Evolutionary conservation across 2,888 invertebrate species (phyloP), one percentile per base, ranked within the genome.

Genomic region (Ditylenchus weischeri): DNA sequence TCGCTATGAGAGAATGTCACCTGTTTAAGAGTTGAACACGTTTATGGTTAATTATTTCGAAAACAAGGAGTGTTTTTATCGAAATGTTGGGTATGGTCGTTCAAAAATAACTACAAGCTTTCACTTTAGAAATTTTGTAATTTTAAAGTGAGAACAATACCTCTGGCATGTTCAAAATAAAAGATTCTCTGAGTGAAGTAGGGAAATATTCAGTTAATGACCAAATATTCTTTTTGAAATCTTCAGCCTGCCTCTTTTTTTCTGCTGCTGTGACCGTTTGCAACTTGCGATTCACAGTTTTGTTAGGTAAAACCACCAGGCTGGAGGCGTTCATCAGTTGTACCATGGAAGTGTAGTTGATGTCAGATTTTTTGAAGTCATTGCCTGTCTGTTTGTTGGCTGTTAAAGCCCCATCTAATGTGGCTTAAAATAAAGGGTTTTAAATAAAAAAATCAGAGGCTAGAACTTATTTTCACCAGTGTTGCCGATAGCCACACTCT

Each of bases 401-500:
- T 23, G 38, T 47, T 47, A 62, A 36, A 51, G 48, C 38, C 7
- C 63, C 63, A 35, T 63, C 35, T 36, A 63, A 15, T 29, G 23
- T 21, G 23, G 63, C 63, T 63, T 8, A 57, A 63, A 36, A 49
- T 43, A 3, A 23, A 15, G 1, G 38, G 38, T 5, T 23, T 36
- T 5, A 29, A 29, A 2, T 29, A 29, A 5, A 29, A 29, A 29
- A 29, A 29, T 29, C 5, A 29, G 5, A 29, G 29, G 5, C 29
- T 29, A 5, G 3, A 29, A 2, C 5, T 29, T 5, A 29, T 4
- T 29, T 29, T 29, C 5, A 54, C 62, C 57, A 23, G 54, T 60
- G 18, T 60, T 51, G 29, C 63, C 69, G 35, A 68, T 62, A 47
- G 65, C 66, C 29, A 68, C 69, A 19, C 61, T 58, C 15, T 68